Conservation (phyloP, 2,888 invertebrate genomes). For the Sesia bembeciformis region DNA sequence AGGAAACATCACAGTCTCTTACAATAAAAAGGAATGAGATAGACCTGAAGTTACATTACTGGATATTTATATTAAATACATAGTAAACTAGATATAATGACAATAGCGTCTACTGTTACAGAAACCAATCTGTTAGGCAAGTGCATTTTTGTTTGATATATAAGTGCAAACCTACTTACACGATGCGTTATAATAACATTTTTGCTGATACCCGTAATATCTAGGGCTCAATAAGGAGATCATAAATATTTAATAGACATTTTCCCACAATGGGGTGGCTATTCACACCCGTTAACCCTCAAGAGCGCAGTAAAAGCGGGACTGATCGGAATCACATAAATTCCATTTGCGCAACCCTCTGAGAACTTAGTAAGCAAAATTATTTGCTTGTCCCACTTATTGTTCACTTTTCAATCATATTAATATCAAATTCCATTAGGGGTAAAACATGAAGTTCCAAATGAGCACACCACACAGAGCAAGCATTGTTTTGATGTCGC, state of each 20-base stretch:
- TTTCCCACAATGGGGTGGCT: slow-evolving; percentile 71
- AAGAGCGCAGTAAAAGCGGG: slow-evolving; percentile 49
- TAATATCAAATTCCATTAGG: background rate
- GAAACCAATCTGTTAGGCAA: too few species aligned
- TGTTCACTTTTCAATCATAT: slow-evolving; percentile 23
- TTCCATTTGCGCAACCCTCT: slow-evolving; percentile 34
- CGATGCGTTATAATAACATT: background rate
- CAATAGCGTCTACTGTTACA: too few species aligned
- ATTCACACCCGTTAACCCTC: slow-evolving; percentile 66
- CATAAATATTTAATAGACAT: slow-evolving; percentile 71
- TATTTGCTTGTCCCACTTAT: slow-evolving; percentile 46
- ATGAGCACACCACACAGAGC: background rate
- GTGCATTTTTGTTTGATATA: too few species aligned
- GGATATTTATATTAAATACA: too few species aligned
- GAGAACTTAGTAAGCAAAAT: slow-evolving; percentile 53
- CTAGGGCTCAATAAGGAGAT: slow-evolving; percentile 33
- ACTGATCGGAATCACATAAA: slow-evolving; percentile 62
- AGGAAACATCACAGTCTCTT: too few species aligned
- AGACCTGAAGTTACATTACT: too few species aligned
- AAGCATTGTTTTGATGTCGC: background rate
- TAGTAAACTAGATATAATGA: too few species aligned
- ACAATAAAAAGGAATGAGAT: too few species aligned
- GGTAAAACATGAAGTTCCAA: background rate
- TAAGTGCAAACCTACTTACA: background rate
- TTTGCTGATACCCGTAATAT: background rate